phyloP scores from a whole-genome alignment of 2,113 vertebrate genomes.

The Halichoerus grypus region DNA sequence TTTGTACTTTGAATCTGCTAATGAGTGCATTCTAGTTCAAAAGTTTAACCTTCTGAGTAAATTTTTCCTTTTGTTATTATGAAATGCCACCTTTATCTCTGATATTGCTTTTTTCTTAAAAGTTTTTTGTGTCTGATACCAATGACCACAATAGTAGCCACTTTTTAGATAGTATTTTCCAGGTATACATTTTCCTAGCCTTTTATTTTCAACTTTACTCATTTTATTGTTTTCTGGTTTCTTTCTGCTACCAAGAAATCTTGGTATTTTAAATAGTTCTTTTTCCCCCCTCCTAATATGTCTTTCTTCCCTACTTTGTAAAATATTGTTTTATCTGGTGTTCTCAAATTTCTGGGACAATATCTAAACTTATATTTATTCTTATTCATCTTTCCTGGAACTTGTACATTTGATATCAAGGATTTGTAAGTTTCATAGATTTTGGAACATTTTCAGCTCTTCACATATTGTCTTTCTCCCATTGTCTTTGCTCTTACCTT shows the following conservation, averaged over 20 bases:
- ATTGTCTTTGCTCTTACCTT: background rate
- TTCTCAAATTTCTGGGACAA: background rate
- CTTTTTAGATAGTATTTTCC: background rate
- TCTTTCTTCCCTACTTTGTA: background rate
- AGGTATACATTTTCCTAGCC: background rate
- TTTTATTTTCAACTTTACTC: background rate
- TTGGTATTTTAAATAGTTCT: background rate
- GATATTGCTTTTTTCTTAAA: background rate
- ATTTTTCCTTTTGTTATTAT: background rate
- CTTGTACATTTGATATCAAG: background rate
- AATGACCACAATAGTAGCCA: background rate
- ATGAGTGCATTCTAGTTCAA: background rate
- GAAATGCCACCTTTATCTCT: background rate
- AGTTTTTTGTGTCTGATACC: background rate
- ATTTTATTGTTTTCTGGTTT: background rate
- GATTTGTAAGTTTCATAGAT: background rate
- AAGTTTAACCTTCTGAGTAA: background rate
- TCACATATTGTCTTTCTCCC: background rate
- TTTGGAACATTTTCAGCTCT: background rate
- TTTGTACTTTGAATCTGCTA: background rate
- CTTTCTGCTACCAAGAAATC: background rate
- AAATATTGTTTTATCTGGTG: background rate
- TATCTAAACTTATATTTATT: background rate
- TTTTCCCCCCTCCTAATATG: background rate
- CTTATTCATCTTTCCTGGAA: background rate